These are phyloP conservation scores for Alouatta palliata DNA, from an alignment of 2,113 vertebrate species.

Conservation along the genomic window DNA sequence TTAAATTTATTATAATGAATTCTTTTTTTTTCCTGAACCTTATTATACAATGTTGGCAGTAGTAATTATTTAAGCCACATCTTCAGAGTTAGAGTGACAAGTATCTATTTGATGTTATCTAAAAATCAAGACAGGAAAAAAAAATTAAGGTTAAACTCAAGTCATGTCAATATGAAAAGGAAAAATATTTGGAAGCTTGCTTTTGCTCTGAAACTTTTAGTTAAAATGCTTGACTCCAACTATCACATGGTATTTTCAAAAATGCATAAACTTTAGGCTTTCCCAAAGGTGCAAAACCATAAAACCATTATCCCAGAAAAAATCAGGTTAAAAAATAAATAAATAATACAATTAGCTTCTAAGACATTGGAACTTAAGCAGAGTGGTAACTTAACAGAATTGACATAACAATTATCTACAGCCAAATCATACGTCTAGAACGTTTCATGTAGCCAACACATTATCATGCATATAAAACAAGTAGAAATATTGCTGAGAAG, in stretches of 20 bases:
- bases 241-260: not conserved
- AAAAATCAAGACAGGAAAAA: constrained; percentile 12
- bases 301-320: not conserved
- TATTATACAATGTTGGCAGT: not conserved
- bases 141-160: not conserved
- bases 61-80: not conserved
- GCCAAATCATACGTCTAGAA: not conserved
- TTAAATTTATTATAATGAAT: not conserved
- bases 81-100: not conserved
- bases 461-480: not conserved
- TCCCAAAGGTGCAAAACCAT: not conserved
- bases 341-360: not conserved
- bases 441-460: accelerated
- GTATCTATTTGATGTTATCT: not conserved
- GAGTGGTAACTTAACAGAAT: not conserved
- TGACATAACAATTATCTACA: not conserved
- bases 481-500: not conserved
- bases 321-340: not conserved
- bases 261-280: not conserved
- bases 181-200: not conserved
- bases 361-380: not conserved
- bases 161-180: not conserved
- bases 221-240: not conserved
- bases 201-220: not conserved
- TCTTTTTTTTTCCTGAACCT: not conserved